Percentiles rank a stretch among this genome's conserved stretches.
phyloP scores from a whole-genome alignment of 2,113 vertebrate genomes.

The Strigops habroptila region DNA sequence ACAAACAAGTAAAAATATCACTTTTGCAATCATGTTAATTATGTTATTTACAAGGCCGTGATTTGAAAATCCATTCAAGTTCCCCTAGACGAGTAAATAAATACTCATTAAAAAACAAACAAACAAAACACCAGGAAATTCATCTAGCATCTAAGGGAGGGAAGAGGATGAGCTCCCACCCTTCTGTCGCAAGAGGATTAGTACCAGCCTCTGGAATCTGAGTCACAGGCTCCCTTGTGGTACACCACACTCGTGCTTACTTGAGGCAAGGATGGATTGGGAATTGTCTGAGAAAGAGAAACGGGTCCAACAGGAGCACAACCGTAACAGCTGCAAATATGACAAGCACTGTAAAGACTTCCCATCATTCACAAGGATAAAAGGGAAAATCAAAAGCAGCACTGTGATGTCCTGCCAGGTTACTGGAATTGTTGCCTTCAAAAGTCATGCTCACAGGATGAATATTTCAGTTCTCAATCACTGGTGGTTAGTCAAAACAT shows the following conservation, averaged over 20 bases:
- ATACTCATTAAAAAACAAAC: neutral
- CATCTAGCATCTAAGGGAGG: neutral
- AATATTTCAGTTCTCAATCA: neutral
- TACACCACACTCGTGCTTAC: neutral
- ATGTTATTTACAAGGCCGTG: neutral
- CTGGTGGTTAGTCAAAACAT: neutral
- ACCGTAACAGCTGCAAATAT: neutral
- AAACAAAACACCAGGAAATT: neutral
- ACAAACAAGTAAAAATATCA: neutral
- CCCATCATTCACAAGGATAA: neutral
- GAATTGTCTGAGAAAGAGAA: neutral
- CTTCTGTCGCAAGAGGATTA: neutral
- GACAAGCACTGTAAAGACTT: neutral
- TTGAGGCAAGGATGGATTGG: neutral
- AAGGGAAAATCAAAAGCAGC: neutral
- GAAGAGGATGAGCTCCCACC: neutral
- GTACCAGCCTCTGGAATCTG: neutral
- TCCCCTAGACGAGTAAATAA: neutral
- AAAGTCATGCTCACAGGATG: neutral
- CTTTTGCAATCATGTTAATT: neutral
- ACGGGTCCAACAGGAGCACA: neutral
- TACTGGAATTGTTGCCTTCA: neutral
- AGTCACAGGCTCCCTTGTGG: neutral
- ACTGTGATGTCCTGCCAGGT: neutral
- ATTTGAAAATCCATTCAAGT: neutral